phyloP scores from a whole-genome alignment of 1,140 invertebrate species.

The Leptinotarsa defecta region DNA sequence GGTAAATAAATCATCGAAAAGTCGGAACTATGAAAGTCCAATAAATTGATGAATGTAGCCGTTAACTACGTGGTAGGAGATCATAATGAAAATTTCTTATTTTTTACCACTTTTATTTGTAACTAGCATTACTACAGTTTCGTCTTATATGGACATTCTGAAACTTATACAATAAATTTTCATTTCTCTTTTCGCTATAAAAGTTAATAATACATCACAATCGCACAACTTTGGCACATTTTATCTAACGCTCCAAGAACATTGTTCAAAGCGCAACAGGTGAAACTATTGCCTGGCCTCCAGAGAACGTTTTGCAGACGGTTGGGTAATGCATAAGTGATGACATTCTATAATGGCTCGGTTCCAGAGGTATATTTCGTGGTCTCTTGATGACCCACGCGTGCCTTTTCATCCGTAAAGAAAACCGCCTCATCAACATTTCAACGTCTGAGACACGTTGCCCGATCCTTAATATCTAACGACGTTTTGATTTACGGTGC shows the following conservation, averaged over 20 bases:
- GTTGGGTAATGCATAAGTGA: slow-evolving; percentile 26
- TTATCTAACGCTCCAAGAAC: neutral
- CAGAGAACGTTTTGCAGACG: slow-evolving; percentile 25
- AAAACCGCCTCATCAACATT: slow-evolving; percentile 26
- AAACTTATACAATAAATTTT: no score
- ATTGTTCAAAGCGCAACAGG: slow-evolving; percentile 16
- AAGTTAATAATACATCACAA: neutral
- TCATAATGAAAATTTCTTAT: no score
- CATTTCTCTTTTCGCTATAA: no score
- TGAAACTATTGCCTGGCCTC: slow-evolving; percentile 25
- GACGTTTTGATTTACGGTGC: slow-evolving; percentile 20
- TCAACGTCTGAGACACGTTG: slow-evolving; percentile 10
- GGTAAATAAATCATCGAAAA: no score
- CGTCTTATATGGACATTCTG: no score
- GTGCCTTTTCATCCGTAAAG: slow-evolving; percentile 19
- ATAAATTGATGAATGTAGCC: no score
- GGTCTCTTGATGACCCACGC: slow-evolving; percentile 26
- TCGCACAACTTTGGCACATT: neutral
- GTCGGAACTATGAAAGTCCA: no score
- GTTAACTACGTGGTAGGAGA: no score
- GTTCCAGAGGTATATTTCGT: slow-evolving; percentile 16
- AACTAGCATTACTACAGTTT: no score
- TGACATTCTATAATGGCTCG: slow-evolving; percentile 19
- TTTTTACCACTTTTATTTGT: no score
- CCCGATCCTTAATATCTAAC: neutral